These are phyloP conservation scores for Hiodon alosoides DNA, from an alignment of 2,113 vertebrate species.

Conservation along the genomic window DNA sequence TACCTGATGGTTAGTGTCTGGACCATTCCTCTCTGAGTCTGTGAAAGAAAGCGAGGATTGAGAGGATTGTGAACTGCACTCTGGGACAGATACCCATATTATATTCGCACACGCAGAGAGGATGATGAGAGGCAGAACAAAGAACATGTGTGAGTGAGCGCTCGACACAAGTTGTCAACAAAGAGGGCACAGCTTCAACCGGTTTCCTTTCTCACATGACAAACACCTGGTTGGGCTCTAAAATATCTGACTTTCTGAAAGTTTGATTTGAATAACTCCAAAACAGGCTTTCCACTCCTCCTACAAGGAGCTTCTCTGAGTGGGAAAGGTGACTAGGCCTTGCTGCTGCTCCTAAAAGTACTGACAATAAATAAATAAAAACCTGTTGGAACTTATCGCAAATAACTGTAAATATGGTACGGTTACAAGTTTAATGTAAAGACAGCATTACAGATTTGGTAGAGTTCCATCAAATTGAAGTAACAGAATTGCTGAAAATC, in stretches of 20 bases:
- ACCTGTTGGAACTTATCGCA: neutral
- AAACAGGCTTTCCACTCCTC: slow-evolving; percentile 1
- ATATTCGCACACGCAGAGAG: neutral
- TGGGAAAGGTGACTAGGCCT: neutral
- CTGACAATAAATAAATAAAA: neutral
- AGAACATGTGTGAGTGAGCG: neutral
- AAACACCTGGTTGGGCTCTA: neutral
- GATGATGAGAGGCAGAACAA: neutral
- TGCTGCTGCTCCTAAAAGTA: neutral
- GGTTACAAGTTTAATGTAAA: neutral
- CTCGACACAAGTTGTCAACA: neutral
- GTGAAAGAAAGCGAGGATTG: slow-evolving; percentile 40
- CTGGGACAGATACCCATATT: neutral
- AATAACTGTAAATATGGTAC: neutral
- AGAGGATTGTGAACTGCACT: neutral
- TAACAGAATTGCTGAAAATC: slow-evolving; percentile 1
- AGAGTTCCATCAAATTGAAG: neutral
- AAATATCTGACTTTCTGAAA: slow-evolving; percentile 5
- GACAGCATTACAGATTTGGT: neutral
- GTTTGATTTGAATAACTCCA: neutral
- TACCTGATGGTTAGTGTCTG: slow-evolving; percentile 82
- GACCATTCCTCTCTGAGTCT: slow-evolving; percentile 81
- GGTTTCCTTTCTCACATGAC: neutral
- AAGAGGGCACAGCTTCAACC: neutral
- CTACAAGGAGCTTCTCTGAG: neutral